These are phyloP conservation scores for Alosa sapidissima DNA, from an alignment of 2,797 vertebrate species.

Conservation along the genomic window DNA sequence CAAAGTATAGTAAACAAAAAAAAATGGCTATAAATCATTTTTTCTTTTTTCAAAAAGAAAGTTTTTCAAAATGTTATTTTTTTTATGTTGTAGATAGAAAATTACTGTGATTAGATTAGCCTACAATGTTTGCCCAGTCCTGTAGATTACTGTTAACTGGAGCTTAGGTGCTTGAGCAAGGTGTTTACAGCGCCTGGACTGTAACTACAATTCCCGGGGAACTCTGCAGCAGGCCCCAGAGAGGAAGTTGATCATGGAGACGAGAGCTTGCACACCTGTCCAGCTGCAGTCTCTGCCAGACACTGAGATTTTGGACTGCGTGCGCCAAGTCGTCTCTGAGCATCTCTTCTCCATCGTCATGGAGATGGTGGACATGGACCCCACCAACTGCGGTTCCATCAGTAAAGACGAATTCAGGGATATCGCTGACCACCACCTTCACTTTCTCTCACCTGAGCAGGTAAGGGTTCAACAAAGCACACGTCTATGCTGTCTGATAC, in stretches of 20 bases:
- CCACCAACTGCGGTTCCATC: slow-evolving; percentile 43
- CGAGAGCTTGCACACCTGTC: background rate
- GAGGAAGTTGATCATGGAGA: background rate
- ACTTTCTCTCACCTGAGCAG: slow-evolving; percentile 8
- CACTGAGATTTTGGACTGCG: background rate
- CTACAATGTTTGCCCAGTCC: too few relatives aligned
- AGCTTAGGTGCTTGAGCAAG: background rate
- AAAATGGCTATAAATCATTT: too few relatives aligned
- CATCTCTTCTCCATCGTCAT: slow-evolving; percentile 53
- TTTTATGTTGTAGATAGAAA: too few relatives aligned
- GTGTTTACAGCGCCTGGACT: slow-evolving; percentile 29
- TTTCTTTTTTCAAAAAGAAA: too few relatives aligned
- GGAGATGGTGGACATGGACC: slow-evolving; percentile 62
- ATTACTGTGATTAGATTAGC: too few relatives aligned
- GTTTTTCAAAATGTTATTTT: too few relatives aligned
- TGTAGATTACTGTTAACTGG: too few relatives aligned
- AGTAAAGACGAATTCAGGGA: slow-evolving; percentile 67
- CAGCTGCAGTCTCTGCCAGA: background rate
- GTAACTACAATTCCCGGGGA: background rate
- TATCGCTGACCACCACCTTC: slow-evolving; percentile 47
- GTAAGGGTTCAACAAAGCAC: background rate
- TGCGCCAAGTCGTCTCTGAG: slow-evolving; percentile 49
- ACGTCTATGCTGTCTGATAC: background rate
- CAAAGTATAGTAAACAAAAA: too few relatives aligned
- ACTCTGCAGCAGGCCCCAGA: background rate